Conservation (phyloP, 2,797 vertebrate species). For the Enteromius mattozi region DNA sequence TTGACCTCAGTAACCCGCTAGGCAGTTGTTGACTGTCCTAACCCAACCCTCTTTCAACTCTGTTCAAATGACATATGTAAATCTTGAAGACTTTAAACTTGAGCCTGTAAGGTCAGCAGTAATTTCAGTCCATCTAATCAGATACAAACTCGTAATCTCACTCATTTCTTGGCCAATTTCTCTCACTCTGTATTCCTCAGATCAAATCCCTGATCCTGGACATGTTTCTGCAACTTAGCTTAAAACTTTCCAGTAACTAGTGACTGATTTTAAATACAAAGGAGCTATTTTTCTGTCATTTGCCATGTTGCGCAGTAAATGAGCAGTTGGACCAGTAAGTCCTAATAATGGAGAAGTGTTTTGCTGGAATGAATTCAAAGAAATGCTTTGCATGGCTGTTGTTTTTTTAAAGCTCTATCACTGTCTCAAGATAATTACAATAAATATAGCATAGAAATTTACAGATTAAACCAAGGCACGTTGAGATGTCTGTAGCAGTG, state of each 20-base stretch:
- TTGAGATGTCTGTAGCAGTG: slow-evolving; percentile 1
- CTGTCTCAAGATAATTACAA: background rate
- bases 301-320: background rate
- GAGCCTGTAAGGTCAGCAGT: background rate
- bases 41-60: background rate
- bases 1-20: background rate
- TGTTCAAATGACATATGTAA: background rate
- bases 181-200: slow-evolving; percentile 58
- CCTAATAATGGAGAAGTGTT: background rate
- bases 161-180: slow-evolving; percentile 61
- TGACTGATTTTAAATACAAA: background rate
- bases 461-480: background rate
- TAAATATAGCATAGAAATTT: background rate
- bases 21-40: background rate
- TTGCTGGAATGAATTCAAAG: background rate
- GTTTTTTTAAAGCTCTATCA: background rate
- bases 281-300: background rate
- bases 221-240: background rate
- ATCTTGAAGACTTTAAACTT: background rate
- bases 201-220: slow-evolving; percentile 63
- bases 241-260: background rate
- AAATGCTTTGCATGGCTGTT: background rate
- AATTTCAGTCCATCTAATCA: slow-evolving; percentile 21
- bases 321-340: background rate
- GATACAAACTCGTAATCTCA: slow-evolving; percentile 65